These are phyloP conservation scores for Colletes gigas DNA, from an alignment of 1,140 invertebrate species.

Conservation along the genomic window DNA sequence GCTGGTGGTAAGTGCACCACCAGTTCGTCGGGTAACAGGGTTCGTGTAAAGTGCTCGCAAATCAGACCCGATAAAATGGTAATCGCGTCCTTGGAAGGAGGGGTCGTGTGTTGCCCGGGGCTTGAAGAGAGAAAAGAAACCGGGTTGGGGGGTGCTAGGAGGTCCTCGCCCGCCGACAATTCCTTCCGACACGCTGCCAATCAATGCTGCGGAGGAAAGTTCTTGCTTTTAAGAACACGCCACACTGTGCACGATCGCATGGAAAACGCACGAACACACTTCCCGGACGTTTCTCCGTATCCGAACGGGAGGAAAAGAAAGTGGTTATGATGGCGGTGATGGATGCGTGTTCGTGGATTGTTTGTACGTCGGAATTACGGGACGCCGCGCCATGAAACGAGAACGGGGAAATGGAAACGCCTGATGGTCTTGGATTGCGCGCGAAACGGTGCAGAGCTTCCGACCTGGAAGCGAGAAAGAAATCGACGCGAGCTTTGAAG, in stretches of 20 bases:
- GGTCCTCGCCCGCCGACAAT: slow-evolving; percentile 54
- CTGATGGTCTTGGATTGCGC: not conserved
- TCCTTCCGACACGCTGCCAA: slow-evolving; percentile 61
- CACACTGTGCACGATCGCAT: slow-evolving; percentile 22
- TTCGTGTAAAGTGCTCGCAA: slow-evolving; percentile 76
- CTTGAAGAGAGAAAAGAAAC: slow-evolving; percentile 29
- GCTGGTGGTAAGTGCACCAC: slow-evolving; percentile 64
- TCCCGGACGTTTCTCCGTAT: not conserved
- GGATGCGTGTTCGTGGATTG: slow-evolving; percentile 20
- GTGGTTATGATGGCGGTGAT: slow-evolving; percentile 29
- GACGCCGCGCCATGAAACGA: not conserved
- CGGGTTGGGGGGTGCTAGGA: not conserved
- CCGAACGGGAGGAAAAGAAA: too few species aligned
- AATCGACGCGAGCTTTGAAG: not conserved
- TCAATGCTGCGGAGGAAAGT: slow-evolving; percentile 43
- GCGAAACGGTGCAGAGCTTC: not conserved
- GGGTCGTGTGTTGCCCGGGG: slow-evolving; percentile 17
- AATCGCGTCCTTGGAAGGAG: slow-evolving; percentile 69
- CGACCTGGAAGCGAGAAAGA: not conserved
- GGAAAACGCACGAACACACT: slow-evolving; percentile 19
- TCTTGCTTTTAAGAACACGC: slow-evolving; percentile 39
- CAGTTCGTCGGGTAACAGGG: slow-evolving; percentile 50
- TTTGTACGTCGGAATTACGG: slow-evolving; percentile 14
- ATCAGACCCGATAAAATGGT: slow-evolving; percentile 79
- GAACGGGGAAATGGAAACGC: not conserved